Evolutionary conservation across 1,140 invertebrate genomes (phyloP).

Genomic region (Drosophila ficusphila): DNA sequence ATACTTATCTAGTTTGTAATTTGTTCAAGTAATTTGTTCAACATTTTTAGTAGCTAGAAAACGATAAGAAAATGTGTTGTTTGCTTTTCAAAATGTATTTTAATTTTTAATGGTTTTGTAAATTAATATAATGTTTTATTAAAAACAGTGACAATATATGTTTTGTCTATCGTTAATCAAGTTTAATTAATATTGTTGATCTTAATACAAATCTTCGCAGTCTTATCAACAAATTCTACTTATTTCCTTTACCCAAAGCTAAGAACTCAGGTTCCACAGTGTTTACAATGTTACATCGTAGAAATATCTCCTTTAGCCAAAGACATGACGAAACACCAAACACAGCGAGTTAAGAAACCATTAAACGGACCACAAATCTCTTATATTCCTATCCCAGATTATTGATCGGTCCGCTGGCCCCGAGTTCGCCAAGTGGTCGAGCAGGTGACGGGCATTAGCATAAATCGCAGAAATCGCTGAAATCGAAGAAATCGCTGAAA

Average conservation of each 20-base stretch:
- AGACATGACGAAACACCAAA: constrained; percentile 45
- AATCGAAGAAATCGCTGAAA: constrained; percentile 28
- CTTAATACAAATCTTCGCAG: background rate
- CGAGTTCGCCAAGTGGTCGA: constrained; percentile 31
- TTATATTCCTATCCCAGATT: constrained; percentile 50
- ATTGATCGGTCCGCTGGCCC: constrained; percentile 31
- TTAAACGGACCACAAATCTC: constrained; percentile 18
- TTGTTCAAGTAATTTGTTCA: too few relatives aligned
- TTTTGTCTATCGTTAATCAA: too few relatives aligned
- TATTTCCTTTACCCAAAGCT: background rate
- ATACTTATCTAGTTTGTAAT: too few relatives aligned
- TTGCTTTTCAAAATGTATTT: too few relatives aligned
- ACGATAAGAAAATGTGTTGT: too few relatives aligned
- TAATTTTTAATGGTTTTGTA: too few relatives aligned
- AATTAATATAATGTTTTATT: too few relatives aligned
- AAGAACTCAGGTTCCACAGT: constrained; percentile 19
- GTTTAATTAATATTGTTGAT: too few relatives aligned
- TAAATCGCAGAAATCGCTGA: constrained; percentile 48
- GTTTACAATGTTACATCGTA: too few relatives aligned
- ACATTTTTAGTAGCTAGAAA: too few relatives aligned
- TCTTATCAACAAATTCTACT: background rate
- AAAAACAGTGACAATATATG: too few relatives aligned
- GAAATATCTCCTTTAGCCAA: background rate
- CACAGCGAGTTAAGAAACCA: constrained; percentile 37
- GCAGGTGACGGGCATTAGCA: constrained; percentile 62